Percentiles rank a stretch among this genome's conserved stretches.
These are phyloP conservation scores for Chironomus tentans DNA, from an alignment of 2,888 invertebrate genomes.

Conservation along the genomic window DNA sequence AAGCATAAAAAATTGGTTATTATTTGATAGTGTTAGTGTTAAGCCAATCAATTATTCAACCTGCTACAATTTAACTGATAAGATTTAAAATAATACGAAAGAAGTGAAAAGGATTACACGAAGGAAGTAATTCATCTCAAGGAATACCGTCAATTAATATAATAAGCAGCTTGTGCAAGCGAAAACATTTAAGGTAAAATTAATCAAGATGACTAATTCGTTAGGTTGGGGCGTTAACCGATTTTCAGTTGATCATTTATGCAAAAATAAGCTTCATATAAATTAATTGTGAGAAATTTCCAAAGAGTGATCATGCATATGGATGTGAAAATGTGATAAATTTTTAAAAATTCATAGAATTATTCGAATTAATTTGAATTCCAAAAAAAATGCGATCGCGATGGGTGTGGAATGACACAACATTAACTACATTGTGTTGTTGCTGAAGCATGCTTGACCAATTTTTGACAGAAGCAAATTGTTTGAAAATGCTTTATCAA, in stretches of 20 bases:
- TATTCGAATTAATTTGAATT: background rate
- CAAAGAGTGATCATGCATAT: background rate
- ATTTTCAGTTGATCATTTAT: background rate
- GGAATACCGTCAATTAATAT: background rate
- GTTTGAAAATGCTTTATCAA: constrained; percentile 6
- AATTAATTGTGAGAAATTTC: background rate
- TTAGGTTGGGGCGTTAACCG: constrained; percentile 23
- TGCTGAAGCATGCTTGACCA: constrained; percentile 23
- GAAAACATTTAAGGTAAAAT: constrained; percentile 8
- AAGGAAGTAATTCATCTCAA: background rate
- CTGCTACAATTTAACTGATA: constrained; percentile 16
- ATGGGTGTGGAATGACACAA: constrained; percentile 19
- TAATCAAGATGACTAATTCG: constrained; percentile 14
- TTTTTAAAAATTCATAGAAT: background rate
- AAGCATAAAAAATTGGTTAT: background rate
- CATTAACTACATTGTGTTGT: background rate
- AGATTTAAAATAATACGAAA: background rate
- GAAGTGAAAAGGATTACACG: background rate
- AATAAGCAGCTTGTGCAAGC: background rate
- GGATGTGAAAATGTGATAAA: background rate
- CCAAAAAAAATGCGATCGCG: background rate
- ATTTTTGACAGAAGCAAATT: constrained; percentile 8
- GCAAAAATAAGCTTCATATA: background rate
- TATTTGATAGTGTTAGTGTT: constrained; percentile 24
- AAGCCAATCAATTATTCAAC: constrained; percentile 14